phyloP scores from a whole-genome alignment of 1,140 invertebrate species.

The Diorhabda carinulata region DNA sequence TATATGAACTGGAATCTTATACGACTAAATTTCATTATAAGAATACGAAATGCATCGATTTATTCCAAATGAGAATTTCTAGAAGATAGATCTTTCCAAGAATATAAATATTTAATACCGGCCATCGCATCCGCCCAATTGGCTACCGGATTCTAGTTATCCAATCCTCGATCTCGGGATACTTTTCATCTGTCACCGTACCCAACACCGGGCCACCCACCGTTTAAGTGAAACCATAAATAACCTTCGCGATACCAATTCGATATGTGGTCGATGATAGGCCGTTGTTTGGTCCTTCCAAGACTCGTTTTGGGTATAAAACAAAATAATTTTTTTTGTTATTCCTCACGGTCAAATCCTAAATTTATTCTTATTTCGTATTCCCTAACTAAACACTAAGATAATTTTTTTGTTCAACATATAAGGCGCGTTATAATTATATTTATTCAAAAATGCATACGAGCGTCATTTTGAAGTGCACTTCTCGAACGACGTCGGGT shows the following conservation, averaged over 20 bases:
- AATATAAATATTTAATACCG: conserved; percentile 28
- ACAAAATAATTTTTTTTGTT: conserved; percentile 5
- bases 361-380: too few relatives aligned
- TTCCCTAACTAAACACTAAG: too few relatives aligned
- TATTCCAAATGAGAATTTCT: conserved; percentile 1
- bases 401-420: background rate
- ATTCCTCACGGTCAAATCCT: too few relatives aligned
- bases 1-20: too few relatives aligned
- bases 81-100: conserved; percentile 24
- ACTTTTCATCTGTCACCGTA: conserved; percentile 45
- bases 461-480: conserved; percentile 13
- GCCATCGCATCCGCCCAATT: conserved; percentile 37
- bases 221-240: conserved; percentile 41
- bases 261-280: conserved; percentile 26
- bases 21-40: too few relatives aligned
- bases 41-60: too few relatives aligned
- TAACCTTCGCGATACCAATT: conserved; percentile 37
- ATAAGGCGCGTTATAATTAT: conserved; percentile 17
- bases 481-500: conserved; percentile 19
- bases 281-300: conserved; percentile 16
- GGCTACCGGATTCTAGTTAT: conserved; percentile 44
- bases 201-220: conserved; percentile 38
- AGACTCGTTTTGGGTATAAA: conserved; percentile 23
- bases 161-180: conserved; percentile 44
- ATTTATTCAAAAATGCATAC: conserved; percentile 26